These are phyloP conservation scores for Spermophilus dauricus DNA, from an alignment of 2,113 vertebrate genomes.

Conservation along the genomic window DNA sequence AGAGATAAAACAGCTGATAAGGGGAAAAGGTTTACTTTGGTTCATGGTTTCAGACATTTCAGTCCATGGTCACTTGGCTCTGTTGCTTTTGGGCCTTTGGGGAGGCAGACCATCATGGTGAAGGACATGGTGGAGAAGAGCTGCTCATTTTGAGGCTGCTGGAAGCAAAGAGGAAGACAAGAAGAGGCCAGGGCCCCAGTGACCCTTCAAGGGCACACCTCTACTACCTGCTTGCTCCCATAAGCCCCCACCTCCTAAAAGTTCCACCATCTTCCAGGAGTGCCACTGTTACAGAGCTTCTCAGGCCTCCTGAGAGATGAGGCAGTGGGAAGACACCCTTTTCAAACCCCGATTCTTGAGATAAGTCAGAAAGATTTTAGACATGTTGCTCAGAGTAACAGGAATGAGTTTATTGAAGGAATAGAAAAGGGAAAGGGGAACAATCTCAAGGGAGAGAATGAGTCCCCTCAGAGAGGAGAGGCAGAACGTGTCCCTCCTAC, in stretches of 20 bases:
- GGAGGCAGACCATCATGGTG: neutral
- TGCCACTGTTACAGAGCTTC: no score
- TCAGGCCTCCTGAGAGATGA: no score
- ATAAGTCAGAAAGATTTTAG: no score
- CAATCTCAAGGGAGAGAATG: no score
- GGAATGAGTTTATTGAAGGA: no score
- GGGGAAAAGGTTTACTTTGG: neutral
- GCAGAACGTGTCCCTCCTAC: no score
- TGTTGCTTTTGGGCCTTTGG: neutral
- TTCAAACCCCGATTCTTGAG: no score
- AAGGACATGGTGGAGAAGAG: neutral
- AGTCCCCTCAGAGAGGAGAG: no score
- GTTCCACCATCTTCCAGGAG: neutral
- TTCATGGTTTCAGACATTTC: neutral
- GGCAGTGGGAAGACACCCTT: no score
- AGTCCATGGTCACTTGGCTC: neutral
- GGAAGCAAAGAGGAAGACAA: neutral
- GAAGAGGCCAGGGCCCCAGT: neutral
- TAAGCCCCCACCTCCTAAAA: neutral
- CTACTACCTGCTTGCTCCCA: neutral
- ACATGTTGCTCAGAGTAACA: no score
- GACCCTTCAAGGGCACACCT: neutral
- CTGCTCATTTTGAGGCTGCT: neutral
- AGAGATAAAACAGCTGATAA: neutral
- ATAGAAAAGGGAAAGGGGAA: no score